Evolutionary conservation across 2,888 invertebrate genomes (phyloP).

Genomic region (Mellilla xanthometata): DNA sequence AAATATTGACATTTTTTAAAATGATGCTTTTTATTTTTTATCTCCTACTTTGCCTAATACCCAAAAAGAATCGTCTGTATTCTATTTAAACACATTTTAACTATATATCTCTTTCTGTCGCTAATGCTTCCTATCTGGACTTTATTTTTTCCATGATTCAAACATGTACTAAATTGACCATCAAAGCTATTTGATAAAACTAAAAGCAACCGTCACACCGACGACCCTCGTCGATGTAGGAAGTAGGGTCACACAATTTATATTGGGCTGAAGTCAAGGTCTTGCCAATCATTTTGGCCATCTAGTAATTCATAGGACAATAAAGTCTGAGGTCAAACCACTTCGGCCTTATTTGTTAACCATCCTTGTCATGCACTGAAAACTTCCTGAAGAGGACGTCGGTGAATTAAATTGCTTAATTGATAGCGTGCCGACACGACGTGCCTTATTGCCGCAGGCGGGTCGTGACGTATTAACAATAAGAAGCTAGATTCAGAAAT

Average conservation of each 20-base stretch:
- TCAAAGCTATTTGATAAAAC: conserved; percentile 50
- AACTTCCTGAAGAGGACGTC: conserved; percentile 29
- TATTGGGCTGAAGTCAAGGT: conserved; percentile 77
- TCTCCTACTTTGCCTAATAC: too few relatives aligned
- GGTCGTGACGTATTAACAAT: conserved; percentile 22
- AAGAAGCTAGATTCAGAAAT: conserved; percentile 33
- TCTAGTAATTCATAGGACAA: conserved; percentile 73
- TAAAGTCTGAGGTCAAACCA: conserved; percentile 65
- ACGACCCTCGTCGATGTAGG: conserved; percentile 70
- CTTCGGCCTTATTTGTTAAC: conserved; percentile 50
- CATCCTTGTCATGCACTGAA: conserved; percentile 34
- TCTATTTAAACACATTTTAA: too few relatives aligned
- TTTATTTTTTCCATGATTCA: conserved; percentile 4
- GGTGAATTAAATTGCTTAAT: conserved; percentile 14
- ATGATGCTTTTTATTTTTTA: too few relatives aligned
- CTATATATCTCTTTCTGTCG: too few relatives aligned
- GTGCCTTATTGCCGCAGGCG: conserved; percentile 8
- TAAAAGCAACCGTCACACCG: conserved; percentile 62
- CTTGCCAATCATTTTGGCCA: conserved; percentile 72
- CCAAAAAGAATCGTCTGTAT: too few relatives aligned
- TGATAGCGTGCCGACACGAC: conserved; percentile 19
- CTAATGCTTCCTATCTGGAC: too few relatives aligned
- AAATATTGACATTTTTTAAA: too few relatives aligned
- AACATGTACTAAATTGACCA: conserved; percentile 32
- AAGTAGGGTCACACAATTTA: conserved; percentile 76